phyloP scores from a whole-genome alignment of 1,140 invertebrate species.

The Scaptomyza hsui region DNA sequence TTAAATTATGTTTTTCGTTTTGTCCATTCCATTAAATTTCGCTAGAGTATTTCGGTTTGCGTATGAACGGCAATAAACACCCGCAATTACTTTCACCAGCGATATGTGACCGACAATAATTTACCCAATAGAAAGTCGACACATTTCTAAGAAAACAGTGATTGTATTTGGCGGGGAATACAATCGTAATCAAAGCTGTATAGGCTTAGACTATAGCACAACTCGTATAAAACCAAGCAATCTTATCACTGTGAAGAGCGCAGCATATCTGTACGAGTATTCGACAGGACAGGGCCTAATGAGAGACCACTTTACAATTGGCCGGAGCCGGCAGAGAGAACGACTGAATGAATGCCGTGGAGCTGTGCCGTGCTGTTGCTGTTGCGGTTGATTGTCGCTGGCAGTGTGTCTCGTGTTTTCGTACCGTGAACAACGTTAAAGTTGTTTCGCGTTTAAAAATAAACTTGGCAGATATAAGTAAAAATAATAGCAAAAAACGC shows the following conservation, averaged over 20 bases:
- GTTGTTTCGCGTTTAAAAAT: slow-evolving; percentile 42
- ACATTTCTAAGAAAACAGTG: slow-evolving; percentile 16
- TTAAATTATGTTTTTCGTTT: too few relatives aligned
- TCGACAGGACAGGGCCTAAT: slow-evolving; percentile 39
- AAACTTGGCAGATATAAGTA: slow-evolving; percentile 32
- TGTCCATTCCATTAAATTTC: too few relatives aligned
- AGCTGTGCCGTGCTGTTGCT: neutral
- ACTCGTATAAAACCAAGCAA: slow-evolving; percentile 17
- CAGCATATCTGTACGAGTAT: neutral
- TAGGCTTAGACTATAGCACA: slow-evolving; percentile 9
- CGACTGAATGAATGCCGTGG: slow-evolving; percentile 3
- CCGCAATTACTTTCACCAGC: slow-evolving; percentile 26
- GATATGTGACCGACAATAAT: neutral
- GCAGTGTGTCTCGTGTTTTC: slow-evolving; percentile 40
- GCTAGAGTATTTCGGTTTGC: too few relatives aligned
- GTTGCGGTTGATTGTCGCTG: slow-evolving; percentile 9
- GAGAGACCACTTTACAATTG: slow-evolving; percentile 23
- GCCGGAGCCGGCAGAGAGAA: slow-evolving; percentile 14
- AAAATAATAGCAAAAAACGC: slow-evolving; percentile 11
- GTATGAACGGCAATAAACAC: too few relatives aligned
- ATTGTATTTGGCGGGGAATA: slow-evolving; percentile 13
- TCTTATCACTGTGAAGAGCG: slow-evolving; percentile 38
- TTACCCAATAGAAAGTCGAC: slow-evolving; percentile 22
- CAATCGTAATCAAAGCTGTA: slow-evolving; percentile 13
- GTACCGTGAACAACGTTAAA: slow-evolving; percentile 40